phyloP scores from a whole-genome alignment of 2,113 vertebrate species.

The Labeo catla region DNA sequence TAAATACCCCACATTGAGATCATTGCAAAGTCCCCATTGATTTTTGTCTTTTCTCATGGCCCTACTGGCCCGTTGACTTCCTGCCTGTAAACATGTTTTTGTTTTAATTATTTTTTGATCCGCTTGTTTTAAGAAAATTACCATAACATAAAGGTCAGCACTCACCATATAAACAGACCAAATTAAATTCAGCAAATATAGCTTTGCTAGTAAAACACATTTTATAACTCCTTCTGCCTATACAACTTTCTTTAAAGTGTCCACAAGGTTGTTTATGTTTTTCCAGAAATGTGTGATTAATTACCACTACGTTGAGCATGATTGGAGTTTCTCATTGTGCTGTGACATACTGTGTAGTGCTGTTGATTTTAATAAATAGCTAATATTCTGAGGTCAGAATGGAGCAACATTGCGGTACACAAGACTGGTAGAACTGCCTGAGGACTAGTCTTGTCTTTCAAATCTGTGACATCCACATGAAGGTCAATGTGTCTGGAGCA shows the following conservation, averaged over 20 bases:
- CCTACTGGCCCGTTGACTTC: slow-evolving; percentile 55
- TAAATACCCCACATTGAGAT: neutral
- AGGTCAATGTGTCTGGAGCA: neutral
- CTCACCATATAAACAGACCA: neutral
- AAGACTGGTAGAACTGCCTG: neutral
- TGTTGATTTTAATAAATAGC: neutral
- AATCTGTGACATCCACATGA: neutral
- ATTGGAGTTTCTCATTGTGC: neutral
- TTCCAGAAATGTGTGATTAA: neutral
- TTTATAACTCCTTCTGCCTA: neutral
- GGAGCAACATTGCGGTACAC: too few species aligned
- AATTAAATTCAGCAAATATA: neutral
- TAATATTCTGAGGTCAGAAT: neutral
- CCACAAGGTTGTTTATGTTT: neutral
- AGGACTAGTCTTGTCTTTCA: neutral
- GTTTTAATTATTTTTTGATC: neutral
- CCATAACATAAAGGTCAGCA: slow-evolving; percentile 21
- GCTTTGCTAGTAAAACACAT: neutral
- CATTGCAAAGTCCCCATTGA: neutral
- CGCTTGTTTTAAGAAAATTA: neutral
- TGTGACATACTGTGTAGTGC: neutral
- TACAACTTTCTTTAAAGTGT: neutral
- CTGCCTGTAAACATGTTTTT: neutral
- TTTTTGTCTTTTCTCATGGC: slow-evolving; percentile 33
- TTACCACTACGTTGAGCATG: neutral